phyloP scores from a whole-genome alignment of 2,113 vertebrate genomes.

The Ptilorrhoa leucosticta region DNA sequence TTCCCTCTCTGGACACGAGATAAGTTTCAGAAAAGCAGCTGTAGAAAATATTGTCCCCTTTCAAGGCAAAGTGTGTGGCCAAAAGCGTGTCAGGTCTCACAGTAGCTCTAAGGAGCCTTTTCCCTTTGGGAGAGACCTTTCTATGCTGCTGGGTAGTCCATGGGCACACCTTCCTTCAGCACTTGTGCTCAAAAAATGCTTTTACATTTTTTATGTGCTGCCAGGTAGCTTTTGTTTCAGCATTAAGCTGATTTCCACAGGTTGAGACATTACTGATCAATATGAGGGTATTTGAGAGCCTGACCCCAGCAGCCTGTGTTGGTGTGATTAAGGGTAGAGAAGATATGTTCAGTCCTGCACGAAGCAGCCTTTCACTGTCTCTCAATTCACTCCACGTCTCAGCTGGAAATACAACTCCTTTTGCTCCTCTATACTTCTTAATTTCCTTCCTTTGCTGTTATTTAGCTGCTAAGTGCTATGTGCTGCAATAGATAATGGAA shows the following conservation, averaged over 20 bases:
- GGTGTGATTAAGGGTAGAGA: not conserved
- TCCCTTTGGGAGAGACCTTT: not conserved
- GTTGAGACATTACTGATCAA: not conserved
- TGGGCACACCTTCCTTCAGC: not conserved
- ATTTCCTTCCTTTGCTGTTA: constrained; percentile 47
- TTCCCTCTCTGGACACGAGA: not conserved
- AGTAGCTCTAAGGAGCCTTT: not conserved
- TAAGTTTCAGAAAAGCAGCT: not conserved
- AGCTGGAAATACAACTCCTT: not conserved
- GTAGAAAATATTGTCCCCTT: not conserved
- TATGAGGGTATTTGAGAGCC: not conserved
- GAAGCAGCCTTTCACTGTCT: not conserved
- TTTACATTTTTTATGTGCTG: not conserved
- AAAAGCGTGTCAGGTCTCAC: rapidly evolving
- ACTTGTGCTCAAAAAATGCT: not conserved
- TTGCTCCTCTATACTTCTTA: not conserved
- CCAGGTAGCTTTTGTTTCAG: not conserved
- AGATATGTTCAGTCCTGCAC: not conserved
- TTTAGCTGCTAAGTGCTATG: not conserved
- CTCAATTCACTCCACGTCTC: not conserved
- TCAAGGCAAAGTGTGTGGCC: not conserved
- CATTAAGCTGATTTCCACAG: not conserved
- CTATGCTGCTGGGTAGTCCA: not conserved
- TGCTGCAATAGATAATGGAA: constrained; percentile 4
- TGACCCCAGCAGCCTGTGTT: not conserved